These are phyloP conservation scores for Vollenhovia emeryi DNA, from an alignment of 1,140 invertebrate genomes.

Conservation along the genomic window DNA sequence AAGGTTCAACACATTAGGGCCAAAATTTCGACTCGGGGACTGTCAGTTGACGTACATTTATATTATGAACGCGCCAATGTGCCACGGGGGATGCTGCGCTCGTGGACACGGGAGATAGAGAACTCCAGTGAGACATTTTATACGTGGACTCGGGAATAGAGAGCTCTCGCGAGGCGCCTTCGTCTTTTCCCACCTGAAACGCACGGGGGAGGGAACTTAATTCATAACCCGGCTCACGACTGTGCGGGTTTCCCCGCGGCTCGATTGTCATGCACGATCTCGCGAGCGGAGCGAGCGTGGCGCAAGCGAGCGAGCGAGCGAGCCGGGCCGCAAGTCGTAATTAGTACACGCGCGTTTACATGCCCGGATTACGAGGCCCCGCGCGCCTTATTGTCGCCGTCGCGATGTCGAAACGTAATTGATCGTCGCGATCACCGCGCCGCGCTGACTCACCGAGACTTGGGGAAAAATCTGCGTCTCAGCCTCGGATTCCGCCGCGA, in stretches of 20 bases:
- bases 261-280: slow-evolving; percentile 66
- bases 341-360: slow-evolving; percentile 42
- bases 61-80: too few species aligned
- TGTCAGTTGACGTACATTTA: background rate
- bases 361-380: background rate
- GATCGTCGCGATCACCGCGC: slow-evolving; percentile 37
- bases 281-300: slow-evolving; percentile 39
- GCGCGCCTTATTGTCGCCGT: slow-evolving; percentile 63
- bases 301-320: slow-evolving; percentile 40
- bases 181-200: slow-evolving; percentile 23
- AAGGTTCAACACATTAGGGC: too few species aligned
- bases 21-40: too few species aligned
- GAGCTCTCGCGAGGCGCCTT: slow-evolving; percentile 11
- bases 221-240: slow-evolving; percentile 63
- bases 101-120: too few species aligned
- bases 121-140: too few species aligned
- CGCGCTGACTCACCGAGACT: slow-evolving; percentile 43
- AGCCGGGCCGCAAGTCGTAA: slow-evolving; percentile 10
- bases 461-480: background rate
- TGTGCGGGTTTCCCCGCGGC: slow-evolving; percentile 50
- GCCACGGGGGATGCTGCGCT: background rate
- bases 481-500: background rate
- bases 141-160: slow-evolving; percentile 1
- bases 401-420: slow-evolving; percentile 66
- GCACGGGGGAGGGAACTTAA: slow-evolving; percentile 28